Conservation (phyloP, 2,113 vertebrate species). For the Polypterus senegalus region DNA sequence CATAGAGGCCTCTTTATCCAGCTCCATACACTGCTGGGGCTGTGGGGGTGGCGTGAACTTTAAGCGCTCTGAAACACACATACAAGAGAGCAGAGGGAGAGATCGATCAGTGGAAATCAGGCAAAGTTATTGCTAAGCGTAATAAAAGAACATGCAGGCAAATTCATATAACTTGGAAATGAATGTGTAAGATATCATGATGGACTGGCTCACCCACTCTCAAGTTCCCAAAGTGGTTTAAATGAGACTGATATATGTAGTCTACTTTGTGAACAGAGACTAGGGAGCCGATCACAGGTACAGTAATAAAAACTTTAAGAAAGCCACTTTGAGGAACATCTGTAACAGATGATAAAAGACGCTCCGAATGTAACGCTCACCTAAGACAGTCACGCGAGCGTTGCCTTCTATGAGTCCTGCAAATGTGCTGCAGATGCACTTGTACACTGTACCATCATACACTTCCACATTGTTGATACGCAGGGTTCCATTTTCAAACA, state of each 20-base stretch:
- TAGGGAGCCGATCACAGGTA: background rate
- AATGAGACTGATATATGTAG: background rate
- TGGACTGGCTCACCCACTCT: constrained; percentile 1
- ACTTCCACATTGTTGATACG: constrained; percentile 89
- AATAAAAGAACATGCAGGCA: background rate
- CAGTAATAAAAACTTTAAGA: background rate
- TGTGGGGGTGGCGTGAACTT: constrained; percentile 90
- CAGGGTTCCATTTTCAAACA: constrained; percentile 76
- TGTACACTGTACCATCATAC: constrained; percentile 73
- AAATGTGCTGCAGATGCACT: constrained; percentile 64
- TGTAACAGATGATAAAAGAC: background rate
- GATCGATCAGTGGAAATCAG: background rate
- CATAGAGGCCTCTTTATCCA: constrained; percentile 73
- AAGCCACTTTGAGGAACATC: background rate
- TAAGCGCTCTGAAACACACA: constrained; percentile 69
- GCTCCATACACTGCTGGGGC: constrained; percentile 80
- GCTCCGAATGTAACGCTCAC: constrained; percentile 37
- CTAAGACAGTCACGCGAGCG: constrained; percentile 68
- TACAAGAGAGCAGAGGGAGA: background rate
- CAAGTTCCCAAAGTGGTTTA: background rate
- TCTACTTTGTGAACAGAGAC: background rate
- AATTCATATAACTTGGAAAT: background rate
- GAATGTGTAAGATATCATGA: too few species aligned
- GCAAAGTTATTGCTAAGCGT: background rate
- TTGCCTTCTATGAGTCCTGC: constrained; percentile 65